Evolutionary conservation across 2,113 vertebrate species (phyloP).

Genomic region (Protobothrops flavoviridis): DNA sequence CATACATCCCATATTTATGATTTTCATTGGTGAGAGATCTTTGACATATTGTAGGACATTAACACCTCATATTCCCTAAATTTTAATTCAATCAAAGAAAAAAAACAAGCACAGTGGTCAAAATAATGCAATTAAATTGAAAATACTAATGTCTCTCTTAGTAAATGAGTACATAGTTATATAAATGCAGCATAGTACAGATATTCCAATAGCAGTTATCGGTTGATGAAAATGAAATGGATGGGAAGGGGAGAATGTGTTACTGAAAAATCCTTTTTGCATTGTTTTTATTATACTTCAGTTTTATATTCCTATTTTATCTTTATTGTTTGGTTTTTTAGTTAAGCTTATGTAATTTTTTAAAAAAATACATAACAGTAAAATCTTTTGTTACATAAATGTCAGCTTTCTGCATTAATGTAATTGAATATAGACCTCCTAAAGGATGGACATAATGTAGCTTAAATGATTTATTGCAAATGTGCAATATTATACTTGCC

Average conservation of each 20-base stretch:
- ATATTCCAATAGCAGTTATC: not conserved
- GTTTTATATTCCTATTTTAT: not conserved
- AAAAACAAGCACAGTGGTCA: not conserved
- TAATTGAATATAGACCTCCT: not conserved
- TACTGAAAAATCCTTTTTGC: not conserved
- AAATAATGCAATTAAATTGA: not conserved
- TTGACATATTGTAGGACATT: not conserved
- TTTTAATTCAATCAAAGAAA: not conserved
- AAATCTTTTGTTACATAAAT: not conserved
- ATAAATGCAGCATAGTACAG: not conserved
- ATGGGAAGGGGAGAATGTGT: not conserved
- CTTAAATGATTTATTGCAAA: not conserved
- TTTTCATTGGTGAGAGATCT: not conserved
- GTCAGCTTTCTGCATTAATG: not conserved
- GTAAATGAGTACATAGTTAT: not conserved
- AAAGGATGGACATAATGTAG: not conserved
- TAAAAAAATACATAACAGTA: not conserved
- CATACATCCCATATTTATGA: accelerated
- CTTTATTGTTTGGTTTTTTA: not conserved
- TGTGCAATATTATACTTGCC: not conserved
- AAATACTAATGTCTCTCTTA: not conserved
- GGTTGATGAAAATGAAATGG: not conserved
- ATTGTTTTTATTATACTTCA: not conserved
- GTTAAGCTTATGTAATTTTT: not conserved
- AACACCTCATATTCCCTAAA: not conserved